These are phyloP conservation scores for Numenius arquata DNA, from an alignment of 2,113 vertebrate genomes.

Conservation along the genomic window DNA sequence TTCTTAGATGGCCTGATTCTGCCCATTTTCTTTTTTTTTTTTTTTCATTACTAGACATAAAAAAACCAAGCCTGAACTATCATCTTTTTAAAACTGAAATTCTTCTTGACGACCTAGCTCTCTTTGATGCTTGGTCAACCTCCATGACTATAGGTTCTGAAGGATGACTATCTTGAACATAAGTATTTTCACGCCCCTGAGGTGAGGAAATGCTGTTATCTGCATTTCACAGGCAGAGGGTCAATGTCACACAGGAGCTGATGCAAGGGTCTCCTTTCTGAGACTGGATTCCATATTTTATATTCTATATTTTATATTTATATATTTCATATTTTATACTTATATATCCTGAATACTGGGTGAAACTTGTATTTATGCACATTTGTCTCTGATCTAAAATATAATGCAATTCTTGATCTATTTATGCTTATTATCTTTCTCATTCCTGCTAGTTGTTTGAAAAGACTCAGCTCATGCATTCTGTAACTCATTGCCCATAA, in stretches of 20 bases:
- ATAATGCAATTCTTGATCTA: not conserved
- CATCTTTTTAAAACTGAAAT: not conserved
- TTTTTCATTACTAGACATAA: not conserved
- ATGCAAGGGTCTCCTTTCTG: not conserved
- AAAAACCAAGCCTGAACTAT: rapidly evolving
- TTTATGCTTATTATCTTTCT: not conserved
- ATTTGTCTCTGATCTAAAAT: not conserved
- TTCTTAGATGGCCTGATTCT: not conserved
- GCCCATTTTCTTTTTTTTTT: too few species aligned
- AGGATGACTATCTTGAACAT: rapidly evolving
- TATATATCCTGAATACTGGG: not conserved
- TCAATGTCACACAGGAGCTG: not conserved
- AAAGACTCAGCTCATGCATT: not conserved
- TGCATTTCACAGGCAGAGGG: not conserved
- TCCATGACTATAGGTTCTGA: not conserved
- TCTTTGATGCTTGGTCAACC: not conserved
- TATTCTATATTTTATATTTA: not conserved
- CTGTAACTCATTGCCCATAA: not conserved
- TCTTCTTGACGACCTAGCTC: not conserved
- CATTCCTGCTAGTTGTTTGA: not conserved
- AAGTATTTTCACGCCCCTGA: not conserved
- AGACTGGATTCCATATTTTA: not conserved
- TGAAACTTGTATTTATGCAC: not conserved
- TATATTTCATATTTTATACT: not conserved
- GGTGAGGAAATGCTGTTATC: not conserved